phyloP scores from a whole-genome alignment of 2,113 vertebrate species.

The Phyllopteryx taeniolatus region DNA sequence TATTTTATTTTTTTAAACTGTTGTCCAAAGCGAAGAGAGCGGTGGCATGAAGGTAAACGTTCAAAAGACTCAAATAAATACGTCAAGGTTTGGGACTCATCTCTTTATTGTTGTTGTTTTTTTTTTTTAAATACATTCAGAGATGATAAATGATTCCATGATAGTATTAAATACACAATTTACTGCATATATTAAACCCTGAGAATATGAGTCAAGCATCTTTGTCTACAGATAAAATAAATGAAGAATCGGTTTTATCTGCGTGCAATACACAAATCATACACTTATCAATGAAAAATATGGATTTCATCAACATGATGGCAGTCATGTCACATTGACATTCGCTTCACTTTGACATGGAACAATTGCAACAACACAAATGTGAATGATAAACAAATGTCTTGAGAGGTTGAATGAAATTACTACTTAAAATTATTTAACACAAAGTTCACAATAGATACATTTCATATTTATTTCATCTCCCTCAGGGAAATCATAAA shows the following conservation, averaged over 20 bases:
- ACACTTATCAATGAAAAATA: no score
- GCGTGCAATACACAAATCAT: background rate
- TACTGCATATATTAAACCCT: background rate
- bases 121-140: background rate
- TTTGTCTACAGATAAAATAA: background rate
- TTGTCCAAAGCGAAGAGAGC: slow-evolving; percentile 24
- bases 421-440: no score
- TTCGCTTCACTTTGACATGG: no score
- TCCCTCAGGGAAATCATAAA: no score
- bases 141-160: background rate
- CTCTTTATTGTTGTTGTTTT: background rate
- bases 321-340: no score
- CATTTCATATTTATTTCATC: no score
- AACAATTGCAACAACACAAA: no score
- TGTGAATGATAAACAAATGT: no score
- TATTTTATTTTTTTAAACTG: slow-evolving; percentile 44
- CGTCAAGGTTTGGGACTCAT: background rate
- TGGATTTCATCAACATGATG: no score
- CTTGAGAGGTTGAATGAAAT: no score
- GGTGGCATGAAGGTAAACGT: slow-evolving; percentile 72
- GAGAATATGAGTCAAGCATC: background rate
- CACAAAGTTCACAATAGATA: no score
- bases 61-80: slow-evolving; percentile 1
- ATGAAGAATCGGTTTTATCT: no score
- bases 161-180: background rate